A percentile compares a stretch with the other conserved stretches of the same genome.
These are phyloP conservation scores for Misgurnus anguillicaudatus DNA, from an alignment of 2,113 vertebrate genomes.

Conservation along the genomic window DNA sequence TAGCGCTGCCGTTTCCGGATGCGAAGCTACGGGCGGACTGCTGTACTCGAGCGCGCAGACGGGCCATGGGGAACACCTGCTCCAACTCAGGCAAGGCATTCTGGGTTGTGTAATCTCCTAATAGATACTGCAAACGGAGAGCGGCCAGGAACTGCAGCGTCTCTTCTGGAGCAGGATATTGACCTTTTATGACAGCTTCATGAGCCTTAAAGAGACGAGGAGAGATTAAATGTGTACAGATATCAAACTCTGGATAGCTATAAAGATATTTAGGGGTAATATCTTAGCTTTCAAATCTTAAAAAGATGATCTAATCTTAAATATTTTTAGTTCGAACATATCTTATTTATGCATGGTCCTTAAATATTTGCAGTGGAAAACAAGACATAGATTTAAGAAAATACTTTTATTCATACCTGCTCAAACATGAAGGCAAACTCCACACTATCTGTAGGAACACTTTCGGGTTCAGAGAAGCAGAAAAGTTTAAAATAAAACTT, in stretches of 20 bases:
- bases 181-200: slow-evolving; percentile 90
- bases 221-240: not conserved
- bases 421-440: slow-evolving; percentile 99
- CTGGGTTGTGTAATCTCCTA: slow-evolving; percentile 79
- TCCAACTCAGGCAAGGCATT: slow-evolving; percentile 76
- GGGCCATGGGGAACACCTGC: slow-evolving; percentile 87
- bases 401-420: slow-evolving; percentile 76
- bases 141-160: slow-evolving; percentile 93
- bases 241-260: too few species aligned
- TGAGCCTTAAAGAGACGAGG: slow-evolving; percentile 79
- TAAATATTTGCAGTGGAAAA: too few species aligned
- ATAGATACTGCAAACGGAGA: slow-evolving; percentile 89
- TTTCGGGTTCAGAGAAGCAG: slow-evolving; percentile 93
- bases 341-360: too few species aligned
- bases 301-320: too few species aligned
- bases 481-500: slow-evolving; percentile 99
- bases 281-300: too few species aligned
- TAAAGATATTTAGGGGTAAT: not conserved
- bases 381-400: not conserved
- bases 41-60: slow-evolving; percentile 86
- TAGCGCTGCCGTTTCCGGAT: slow-evolving; percentile 56
- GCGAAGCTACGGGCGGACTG: slow-evolving; percentile 83
- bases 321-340: too few species aligned
- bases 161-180: slow-evolving; percentile 93
- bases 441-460: slow-evolving; percentile 89